Conservation (phyloP, 2,888 invertebrate genomes). For the Diplolepis rosae region DNA sequence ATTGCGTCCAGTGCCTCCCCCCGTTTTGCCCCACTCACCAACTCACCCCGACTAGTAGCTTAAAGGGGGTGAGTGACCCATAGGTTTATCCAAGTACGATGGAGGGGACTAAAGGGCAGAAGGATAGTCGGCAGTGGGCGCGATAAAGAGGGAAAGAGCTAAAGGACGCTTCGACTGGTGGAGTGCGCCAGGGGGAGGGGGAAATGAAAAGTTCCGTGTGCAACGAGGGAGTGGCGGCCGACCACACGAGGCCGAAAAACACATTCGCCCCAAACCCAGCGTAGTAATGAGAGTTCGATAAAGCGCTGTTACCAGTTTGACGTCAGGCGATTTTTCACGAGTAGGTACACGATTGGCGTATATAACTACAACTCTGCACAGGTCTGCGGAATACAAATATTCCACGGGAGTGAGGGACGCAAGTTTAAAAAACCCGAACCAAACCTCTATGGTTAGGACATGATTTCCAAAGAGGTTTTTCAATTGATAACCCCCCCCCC, state of each 20-base stretch:
- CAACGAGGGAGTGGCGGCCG: slow-evolving; percentile 65
- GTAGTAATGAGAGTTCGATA: slow-evolving; percentile 73
- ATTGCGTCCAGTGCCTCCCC: slow-evolving; percentile 67
- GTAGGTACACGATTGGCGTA: slow-evolving; percentile 30
- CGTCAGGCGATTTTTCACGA: slow-evolving; percentile 65
- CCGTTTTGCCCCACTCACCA: neutral
- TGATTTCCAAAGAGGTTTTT: slow-evolving; percentile 6
- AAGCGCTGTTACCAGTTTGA: slow-evolving; percentile 72
- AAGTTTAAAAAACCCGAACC: slow-evolving; percentile 7
- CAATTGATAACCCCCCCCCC: too few relatives aligned
- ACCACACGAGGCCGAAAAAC: slow-evolving; percentile 73
- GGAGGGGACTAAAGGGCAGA: slow-evolving; percentile 40
- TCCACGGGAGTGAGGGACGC: neutral
- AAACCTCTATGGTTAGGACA: slow-evolving; percentile 7
- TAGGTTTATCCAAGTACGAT: slow-evolving; percentile 52
- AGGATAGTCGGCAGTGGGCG: slow-evolving; percentile 19
- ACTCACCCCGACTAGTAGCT: neutral
- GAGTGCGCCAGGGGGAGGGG: slow-evolving; percentile 32
- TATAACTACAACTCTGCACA: neutral
- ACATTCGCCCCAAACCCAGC: slow-evolving; percentile 62
- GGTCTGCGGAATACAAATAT: neutral
- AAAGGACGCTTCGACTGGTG: slow-evolving; percentile 21
- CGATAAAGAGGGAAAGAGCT: slow-evolving; percentile 34
- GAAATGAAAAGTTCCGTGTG: slow-evolving; percentile 43
- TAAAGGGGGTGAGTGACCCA: slow-evolving; percentile 52